Base-by-base conservation (phyloP, 2,888 invertebrate species). In the Torymus tubicola region DNA sequence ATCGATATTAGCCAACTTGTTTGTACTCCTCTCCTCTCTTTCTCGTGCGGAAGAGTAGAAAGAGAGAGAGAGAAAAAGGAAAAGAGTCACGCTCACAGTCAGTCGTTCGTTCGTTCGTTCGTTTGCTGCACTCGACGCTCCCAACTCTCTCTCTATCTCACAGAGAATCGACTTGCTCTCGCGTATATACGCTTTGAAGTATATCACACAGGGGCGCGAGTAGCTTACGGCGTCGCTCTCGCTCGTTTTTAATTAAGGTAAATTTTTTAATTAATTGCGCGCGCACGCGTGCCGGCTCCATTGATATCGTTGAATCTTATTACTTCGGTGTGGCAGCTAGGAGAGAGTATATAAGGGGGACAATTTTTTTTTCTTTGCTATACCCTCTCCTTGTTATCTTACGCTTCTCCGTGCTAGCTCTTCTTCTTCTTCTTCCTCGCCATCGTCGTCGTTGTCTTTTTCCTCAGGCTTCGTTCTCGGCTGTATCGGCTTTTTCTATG, bases 401-500 rank as follows among this genome's bases (percentile, higher is more conserved):
- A 5, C 42, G 42, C 42, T 42, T 8, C 0, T 42, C 42, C 0
- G 42, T 8, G 0, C 63, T 73, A 55, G 16, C 18, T 50, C 60
- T 50, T 60, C 31, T 57, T 18, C 57, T 64, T 42, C 18, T 21
- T 50, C 58, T 18, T 21, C n/a, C 14, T 58, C 18, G 4, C 5
- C 31, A 5, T 0, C 42, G 52, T 42, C 64, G 18, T 74, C 74
- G 65, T 53, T 31, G 60, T 73, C 50, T 60, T 24, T 58, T 50
- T 21, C 61, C 61, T 21, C 16, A 8, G 64, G 50, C 60, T 21
- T 64, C 21, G 50, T 58, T 2, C 11, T 21, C 55, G 24, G 31
- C 79, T 83, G 78, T 84, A 82, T 84, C 77, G 78, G 74, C 80
- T 83, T 80, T 80, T 82, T 76, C 70, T 71, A 67, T 58, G 64